These are phyloP conservation scores for human DNA, from an alignment of 2,113 vertebrate genomes.

Conservation along the genomic window GRCh38 chr13:55200001-55200500, in stretches of 20 bases:
- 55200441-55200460: background rate
- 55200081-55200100: background rate
- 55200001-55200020: background rate
- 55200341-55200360: background rate
- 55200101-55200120: background rate
- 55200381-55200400: background rate
- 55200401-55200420: background rate
- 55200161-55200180: background rate
- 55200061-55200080: background rate
- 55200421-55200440: background rate
- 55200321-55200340: background rate
- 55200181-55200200: background rate
- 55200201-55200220: background rate
- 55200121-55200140: background rate
- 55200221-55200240: background rate
- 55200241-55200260: background rate
- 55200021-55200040: background rate
- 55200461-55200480: background rate
- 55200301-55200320: background rate
- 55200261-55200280: background rate
- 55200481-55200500: background rate
- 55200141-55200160: background rate
- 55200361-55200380: background rate
- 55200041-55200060: background rate
- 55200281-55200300: background rate